Evolutionary conservation across 2,113 vertebrate genomes (phyloP).

Genomic region (Accipiter virgatus): DNA sequence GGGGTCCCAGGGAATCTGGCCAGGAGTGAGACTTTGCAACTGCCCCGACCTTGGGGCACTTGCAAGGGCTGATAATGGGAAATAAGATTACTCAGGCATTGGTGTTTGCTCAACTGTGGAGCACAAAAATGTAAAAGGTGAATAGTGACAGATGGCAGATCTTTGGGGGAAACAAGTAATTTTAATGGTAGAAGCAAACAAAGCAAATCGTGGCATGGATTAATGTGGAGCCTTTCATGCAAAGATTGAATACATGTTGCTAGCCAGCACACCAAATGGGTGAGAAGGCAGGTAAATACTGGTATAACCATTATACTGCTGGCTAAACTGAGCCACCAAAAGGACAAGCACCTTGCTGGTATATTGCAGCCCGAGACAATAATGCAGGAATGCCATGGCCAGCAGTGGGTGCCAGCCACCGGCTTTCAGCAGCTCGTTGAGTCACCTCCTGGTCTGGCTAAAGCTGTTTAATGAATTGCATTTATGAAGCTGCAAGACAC

Average conservation of each 20-base stretch:
- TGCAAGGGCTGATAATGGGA: slow-evolving; percentile 34
- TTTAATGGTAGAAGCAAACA: slow-evolving; percentile 52
- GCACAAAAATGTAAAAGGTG: slow-evolving; percentile 63
- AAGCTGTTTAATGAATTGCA: slow-evolving; percentile 66
- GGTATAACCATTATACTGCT: background rate
- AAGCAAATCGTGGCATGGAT: slow-evolving; percentile 53
- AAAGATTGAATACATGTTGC: slow-evolving; percentile 45
- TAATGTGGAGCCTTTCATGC: slow-evolving; percentile 54
- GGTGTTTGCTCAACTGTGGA: slow-evolving; percentile 49
- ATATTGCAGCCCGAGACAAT: background rate
- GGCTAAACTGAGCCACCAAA: background rate
- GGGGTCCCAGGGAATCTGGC: background rate
- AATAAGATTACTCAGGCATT: slow-evolving; percentile 35
- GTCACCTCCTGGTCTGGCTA: slow-evolving; percentile 42
- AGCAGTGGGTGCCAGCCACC: background rate
- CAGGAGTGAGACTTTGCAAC: background rate
- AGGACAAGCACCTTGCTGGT: background rate
- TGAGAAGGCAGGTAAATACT: background rate
- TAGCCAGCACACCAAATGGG: background rate
- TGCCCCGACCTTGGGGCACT: background rate
- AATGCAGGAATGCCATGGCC: background rate
- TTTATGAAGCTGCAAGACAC: slow-evolving; percentile 64
- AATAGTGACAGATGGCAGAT: slow-evolving; percentile 56
- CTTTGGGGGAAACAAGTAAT: slow-evolving; percentile 61
- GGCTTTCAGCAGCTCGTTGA: background rate